These are phyloP conservation scores for Leptogaster cylindrica DNA, from an alignment of 2,888 invertebrate genomes.

Conservation along the genomic window DNA sequence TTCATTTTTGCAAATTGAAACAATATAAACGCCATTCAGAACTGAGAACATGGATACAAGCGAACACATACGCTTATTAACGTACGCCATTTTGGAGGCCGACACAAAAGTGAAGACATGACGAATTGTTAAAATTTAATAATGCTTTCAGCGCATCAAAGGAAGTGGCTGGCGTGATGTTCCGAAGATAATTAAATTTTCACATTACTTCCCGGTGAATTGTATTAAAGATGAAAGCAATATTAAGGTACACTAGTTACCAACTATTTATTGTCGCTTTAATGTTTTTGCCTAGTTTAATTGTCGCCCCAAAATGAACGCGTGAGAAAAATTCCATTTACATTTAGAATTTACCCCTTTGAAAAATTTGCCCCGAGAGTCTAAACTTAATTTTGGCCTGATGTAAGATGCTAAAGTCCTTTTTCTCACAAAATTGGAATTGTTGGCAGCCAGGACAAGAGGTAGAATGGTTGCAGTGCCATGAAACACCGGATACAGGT, in stretches of 20 bases:
- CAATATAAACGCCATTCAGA: too few relatives aligned
- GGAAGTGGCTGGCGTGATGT: slow-evolving; percentile 3
- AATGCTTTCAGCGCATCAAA: slow-evolving; percentile 2
- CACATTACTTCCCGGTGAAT: not conserved
- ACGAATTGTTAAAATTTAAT: too few relatives aligned
- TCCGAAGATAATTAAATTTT: slow-evolving; percentile 7
- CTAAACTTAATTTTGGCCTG: slow-evolving; percentile 2
- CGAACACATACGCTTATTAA: too few relatives aligned
- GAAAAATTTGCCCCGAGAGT: not conserved
- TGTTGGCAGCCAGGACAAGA: too few relatives aligned
- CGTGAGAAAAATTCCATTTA: not conserved
- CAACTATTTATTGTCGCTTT: not conserved
- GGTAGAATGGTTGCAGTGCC: too few relatives aligned
- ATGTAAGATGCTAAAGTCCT: too few relatives aligned
- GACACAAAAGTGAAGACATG: too few relatives aligned
- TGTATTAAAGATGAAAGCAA: not conserved
- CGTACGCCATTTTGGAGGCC: too few relatives aligned
- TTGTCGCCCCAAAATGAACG: not conserved
- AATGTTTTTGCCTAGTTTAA: not conserved
- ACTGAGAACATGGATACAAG: too few relatives aligned
- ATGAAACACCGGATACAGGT: too few relatives aligned
- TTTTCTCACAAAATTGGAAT: too few relatives aligned
- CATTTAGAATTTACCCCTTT: not conserved
- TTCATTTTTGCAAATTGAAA: too few relatives aligned
- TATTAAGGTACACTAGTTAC: not conserved